phyloP scores from a whole-genome alignment of 2,888 invertebrate species.

The Baronia brevicornis region DNA sequence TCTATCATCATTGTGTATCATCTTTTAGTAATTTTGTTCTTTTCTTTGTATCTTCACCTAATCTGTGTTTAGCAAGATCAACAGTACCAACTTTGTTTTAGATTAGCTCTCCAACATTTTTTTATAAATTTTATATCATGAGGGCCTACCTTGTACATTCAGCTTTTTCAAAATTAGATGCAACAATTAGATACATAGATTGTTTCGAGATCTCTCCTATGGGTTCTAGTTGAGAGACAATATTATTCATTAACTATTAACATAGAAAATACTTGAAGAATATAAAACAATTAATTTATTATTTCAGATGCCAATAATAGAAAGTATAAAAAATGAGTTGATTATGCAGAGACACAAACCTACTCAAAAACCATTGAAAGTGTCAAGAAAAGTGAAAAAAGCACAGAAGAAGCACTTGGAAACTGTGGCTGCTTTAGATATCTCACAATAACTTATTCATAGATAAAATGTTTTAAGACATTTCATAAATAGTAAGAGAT shows the following conservation, averaged over 20 bases:
- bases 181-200: too few relatives aligned
- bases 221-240: not conserved
- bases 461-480: not conserved
- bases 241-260: not conserved
- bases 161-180: too few relatives aligned
- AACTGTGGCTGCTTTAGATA: slow-evolving; percentile 50
- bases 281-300: slow-evolving; percentile 14
- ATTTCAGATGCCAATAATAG: slow-evolving; percentile 66
- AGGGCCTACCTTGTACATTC: too few relatives aligned
- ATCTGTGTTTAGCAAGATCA: too few relatives aligned
- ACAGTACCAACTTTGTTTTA: too few relatives aligned
- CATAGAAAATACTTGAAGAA: not conserved
- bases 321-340: slow-evolving; percentile 65
- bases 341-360: slow-evolving; percentile 27
- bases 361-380: slow-evolving; percentile 31
- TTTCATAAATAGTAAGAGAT: slow-evolving; percentile 6
- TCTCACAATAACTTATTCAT: slow-evolving; percentile 1
- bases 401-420: slow-evolving; percentile 67
- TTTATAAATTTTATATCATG: too few relatives aligned
- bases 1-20: not conserved
- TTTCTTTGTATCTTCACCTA: not conserved
- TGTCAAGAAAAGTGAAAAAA: slow-evolving; percentile 70
- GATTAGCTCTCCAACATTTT: too few relatives aligned
- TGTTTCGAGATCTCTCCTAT: too few relatives aligned
- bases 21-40: not conserved